phyloP scores from a whole-genome alignment of 2,888 invertebrate species.

The Meloe dianella region DNA sequence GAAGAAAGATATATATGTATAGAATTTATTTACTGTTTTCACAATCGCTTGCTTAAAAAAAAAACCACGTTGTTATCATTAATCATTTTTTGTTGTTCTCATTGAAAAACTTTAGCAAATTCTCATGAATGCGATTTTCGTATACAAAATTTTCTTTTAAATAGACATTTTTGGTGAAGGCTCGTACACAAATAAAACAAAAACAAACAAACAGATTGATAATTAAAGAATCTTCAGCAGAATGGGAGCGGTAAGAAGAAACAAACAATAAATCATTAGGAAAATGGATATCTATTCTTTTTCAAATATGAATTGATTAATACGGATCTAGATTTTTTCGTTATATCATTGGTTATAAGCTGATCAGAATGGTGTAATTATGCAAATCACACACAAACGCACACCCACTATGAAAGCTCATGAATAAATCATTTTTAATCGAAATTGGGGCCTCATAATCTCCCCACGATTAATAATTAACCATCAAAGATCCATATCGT shows the following conservation, averaged over 20 bases:
- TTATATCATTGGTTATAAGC: too few species aligned
- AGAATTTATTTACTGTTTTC: constrained; percentile 40
- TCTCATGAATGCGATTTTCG: constrained; percentile 33
- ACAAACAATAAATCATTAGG: neutral
- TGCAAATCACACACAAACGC: neutral
- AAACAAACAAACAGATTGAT: neutral
- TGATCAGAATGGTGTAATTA: too few species aligned
- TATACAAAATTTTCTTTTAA: constrained; percentile 19
- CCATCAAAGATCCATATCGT: neutral
- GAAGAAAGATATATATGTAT: too few species aligned
- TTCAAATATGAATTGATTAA: neutral
- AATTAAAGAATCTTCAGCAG: neutral
- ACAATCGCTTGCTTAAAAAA: constrained; percentile 24
- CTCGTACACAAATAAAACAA: neutral
- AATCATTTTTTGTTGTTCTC: constrained; percentile 38
- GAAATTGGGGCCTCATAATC: neutral
- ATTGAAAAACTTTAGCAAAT: constrained; percentile 35
- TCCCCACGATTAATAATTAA: neutral
- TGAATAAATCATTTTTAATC: neutral
- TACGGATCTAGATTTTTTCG: neutral
- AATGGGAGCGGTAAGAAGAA: neutral
- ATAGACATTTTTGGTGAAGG: neutral
- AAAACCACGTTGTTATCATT: constrained; percentile 36
- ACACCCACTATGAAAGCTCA: neutral
- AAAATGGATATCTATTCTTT: neutral